Conservation (phyloP, 2,888 invertebrate genomes). For the Bugula neritina region DNA sequence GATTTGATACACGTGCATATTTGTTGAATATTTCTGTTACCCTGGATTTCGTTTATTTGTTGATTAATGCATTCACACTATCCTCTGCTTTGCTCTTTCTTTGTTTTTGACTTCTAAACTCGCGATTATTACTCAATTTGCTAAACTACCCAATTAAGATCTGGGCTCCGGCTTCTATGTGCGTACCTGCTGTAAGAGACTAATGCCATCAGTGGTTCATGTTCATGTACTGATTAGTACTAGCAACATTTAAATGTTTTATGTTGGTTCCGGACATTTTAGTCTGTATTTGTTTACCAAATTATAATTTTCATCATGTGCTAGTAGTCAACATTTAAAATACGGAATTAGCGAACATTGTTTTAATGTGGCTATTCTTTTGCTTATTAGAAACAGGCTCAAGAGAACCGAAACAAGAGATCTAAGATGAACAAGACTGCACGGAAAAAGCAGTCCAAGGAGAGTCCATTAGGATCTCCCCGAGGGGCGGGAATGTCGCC, state of each 20-base stretch:
- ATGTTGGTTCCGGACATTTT: no score
- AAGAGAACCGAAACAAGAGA: conserved; percentile 4
- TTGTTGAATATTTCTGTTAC: not conserved
- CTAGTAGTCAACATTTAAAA: no score
- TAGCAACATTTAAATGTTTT: no score
- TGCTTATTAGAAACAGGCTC: conserved; percentile 10
- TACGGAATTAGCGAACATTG: no score
- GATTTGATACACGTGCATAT: not conserved
- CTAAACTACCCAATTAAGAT: no score
- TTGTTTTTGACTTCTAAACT: conserved; percentile 7
- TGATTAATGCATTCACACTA: not conserved
- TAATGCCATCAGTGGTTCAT: no score
- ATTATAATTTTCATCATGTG: no score
- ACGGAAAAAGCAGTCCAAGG: conserved; percentile 15
- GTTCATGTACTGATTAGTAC: no score
- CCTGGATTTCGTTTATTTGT: conserved; percentile 12
- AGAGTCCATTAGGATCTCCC: not conserved
- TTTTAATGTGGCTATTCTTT: no score
- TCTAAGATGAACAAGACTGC: conserved; percentile 6
- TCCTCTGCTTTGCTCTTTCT: conserved; percentile 25
- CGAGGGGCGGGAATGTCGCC: not conserved
- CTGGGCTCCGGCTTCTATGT: not conserved
- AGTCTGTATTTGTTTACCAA: no score
- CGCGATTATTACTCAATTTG: no score
- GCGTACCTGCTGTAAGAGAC: not conserved